Evolutionary conservation across 2,888 invertebrate species (phyloP), one percentile per base, ranked within the genome.

Genomic region (Watsonalla cultraria): DNA sequence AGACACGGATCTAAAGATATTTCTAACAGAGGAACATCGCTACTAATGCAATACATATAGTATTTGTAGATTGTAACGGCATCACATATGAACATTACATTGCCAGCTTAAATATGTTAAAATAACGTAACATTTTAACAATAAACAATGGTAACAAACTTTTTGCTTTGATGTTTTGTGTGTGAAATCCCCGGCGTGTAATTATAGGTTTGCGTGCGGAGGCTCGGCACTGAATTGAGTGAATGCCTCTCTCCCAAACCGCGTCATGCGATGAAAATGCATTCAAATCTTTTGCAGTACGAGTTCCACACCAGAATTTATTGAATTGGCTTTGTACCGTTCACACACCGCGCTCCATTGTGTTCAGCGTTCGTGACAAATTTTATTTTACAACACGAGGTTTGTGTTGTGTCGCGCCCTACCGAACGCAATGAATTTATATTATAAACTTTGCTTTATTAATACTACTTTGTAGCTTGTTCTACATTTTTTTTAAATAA

Each of bases 261-360:
- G 72, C 76, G 71, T 70, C 77, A 77, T 75, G 74, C 78, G 65
- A 71, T 66, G 72, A 80, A 82, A 83, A 83, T 80, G 82, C 84
- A 84, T 86, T 86, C 81, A 85, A 81, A 81, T 79, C 78, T 81
- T 78, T 75, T 74, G 75, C 73, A 77, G 77, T 79, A 77, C 77
- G 69, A 78, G 74, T 76, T 74, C 72, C 72, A 70, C 70, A 67
- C 65, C 65, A 65, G 75, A 80, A 81, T 85, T 85, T 81, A 86
- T 86, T 86, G 84, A 80, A 84, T 86, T 82, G 83, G 76, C 80
- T 80, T 82, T 82, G 78, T 82, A 79, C 68, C 63, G 69, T 72
- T 70, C 70, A 74, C 68, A 77, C 76, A 70, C 70, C 70, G 76
- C 69, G 66, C 66, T 66, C 77, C 69, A 80, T 84, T 86, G 82